These are phyloP conservation scores for Meliscaeva auricollis DNA, from an alignment of 2,888 invertebrate species.

Conservation along the genomic window DNA sequence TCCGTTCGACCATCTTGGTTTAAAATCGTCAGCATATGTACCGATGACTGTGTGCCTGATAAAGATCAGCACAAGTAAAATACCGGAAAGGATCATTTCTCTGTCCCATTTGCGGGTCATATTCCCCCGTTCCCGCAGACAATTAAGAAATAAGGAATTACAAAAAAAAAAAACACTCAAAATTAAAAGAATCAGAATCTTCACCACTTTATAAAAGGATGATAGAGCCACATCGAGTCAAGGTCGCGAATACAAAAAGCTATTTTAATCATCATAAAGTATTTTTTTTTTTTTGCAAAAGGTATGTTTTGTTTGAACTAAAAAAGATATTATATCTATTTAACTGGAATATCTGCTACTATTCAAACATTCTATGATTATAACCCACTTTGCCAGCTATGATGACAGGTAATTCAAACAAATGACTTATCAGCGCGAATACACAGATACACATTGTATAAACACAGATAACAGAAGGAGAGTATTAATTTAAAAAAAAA, in stretches of 20 bases:
- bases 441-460: slow-evolving; percentile 12
- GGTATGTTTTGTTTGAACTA: background rate
- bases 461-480: slow-evolving; percentile 1
- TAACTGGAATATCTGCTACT: background rate
- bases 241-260: slow-evolving; percentile 21
- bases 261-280: slow-evolving; percentile 43
- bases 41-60: slow-evolving; percentile 45
- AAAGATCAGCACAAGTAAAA: slow-evolving; percentile 50
- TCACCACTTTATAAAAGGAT: slow-evolving; percentile 8
- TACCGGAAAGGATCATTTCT: slow-evolving; percentile 59
- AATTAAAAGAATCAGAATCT: slow-evolving; percentile 11
- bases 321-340: background rate
- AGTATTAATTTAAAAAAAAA: background rate
- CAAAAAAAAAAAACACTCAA: background rate
- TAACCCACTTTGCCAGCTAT: slow-evolving; percentile 37
- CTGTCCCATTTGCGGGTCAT: slow-evolving; percentile 63
- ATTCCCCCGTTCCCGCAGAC: slow-evolving; percentile 38
- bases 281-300: background rate
- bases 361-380: slow-evolving; percentile 1
- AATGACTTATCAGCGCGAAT: slow-evolving; percentile 13
- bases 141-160: slow-evolving; percentile 3
- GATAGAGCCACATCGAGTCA: slow-evolving; percentile 26
- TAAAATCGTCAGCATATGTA: slow-evolving; percentile 36
- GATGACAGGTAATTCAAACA: slow-evolving; percentile 15
- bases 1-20: slow-evolving; percentile 7